These are phyloP conservation scores for Calliopsis andreniformis DNA, from an alignment of 1,140 invertebrate genomes.

Conservation along the genomic window DNA sequence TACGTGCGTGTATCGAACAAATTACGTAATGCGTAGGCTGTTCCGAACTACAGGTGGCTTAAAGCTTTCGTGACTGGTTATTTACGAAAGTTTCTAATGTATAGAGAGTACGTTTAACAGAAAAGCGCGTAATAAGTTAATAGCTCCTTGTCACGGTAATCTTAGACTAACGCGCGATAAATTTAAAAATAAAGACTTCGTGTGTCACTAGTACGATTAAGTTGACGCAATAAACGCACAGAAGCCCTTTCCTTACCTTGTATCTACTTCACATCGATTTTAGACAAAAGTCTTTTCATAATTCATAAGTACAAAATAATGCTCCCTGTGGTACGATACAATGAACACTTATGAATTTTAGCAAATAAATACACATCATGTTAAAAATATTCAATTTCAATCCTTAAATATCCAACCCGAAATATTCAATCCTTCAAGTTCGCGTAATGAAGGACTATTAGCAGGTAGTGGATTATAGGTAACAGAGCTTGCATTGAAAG, in stretches of 20 bases:
- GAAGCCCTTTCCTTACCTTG: no score
- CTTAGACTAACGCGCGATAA: background rate
- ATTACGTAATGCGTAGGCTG: background rate
- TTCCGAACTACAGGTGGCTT: background rate
- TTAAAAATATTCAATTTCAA: no score
- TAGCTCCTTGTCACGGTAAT: background rate
- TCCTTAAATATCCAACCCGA: no score
- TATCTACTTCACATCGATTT: no score
- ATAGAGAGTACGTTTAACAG: background rate
- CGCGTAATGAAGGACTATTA: no score
- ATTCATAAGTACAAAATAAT: slow-evolving; percentile 11
- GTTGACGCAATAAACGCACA: no score
- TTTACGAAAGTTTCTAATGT: background rate
- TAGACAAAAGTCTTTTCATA: background rate
- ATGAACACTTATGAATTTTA: background rate
- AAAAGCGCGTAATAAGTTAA: slow-evolving; percentile 23
- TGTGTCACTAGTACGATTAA: slow-evolving; percentile 7
- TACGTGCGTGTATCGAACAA: background rate
- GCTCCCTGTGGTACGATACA: background rate
- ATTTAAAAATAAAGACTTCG: background rate
- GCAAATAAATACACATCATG: no score
- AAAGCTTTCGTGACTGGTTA: slow-evolving; percentile 1
- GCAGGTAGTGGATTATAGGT: no score
- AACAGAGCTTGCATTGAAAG: no score
- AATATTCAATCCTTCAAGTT: no score